Evolutionary conservation across 2,113 vertebrate genomes (phyloP), one percentile per base, ranked within the genome.

Genomic region (Oceanodroma tethys): DNA sequence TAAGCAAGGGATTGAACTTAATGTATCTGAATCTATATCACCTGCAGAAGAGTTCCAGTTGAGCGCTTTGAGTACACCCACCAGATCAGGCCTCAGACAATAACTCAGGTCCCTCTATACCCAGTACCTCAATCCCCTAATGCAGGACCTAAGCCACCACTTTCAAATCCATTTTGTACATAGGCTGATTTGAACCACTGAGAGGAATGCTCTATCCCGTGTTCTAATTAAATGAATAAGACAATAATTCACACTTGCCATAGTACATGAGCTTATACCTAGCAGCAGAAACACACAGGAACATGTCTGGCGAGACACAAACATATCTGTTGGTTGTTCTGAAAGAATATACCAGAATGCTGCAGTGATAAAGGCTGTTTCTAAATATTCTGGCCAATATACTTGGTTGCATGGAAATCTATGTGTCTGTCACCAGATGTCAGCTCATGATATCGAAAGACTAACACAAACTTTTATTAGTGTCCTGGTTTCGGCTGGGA

Each of bases 271-370:
- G 17, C 5, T 56, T n/a, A 80, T 55, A 80, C 4, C 5, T 38
- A 45, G 6, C 5, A 50, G 52, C 7, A 80, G n/a, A 83, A 81
- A 73, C 23, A 65, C 22, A 17, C 0, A 0, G 14, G 26, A 86
- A 29, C 12, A 13, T 0, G 0, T 55, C 58, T 75, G 26, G 16
- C 3, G 2, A 76, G 48, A 38, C 13, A 52, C 6, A 48, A 67
- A 66, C 0, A 0, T 21, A 6, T 19, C 14, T 68, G 4, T 22
- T 58, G 25, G 6, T 43, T 79, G 13, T 50, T 91, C 43, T 70
- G 59, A 52, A 17, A 36, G 17, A 65, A 59, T 4, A 50, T 5
- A 75, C 7, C 52, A 83, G 47, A 86, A 76, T 42, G 7, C 1
- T 83, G 25, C 42, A 59, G 25, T 29, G 13, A 67, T 20, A 74